Conservation (phyloP, 2,113 vertebrate genomes). For the Ia io region DNA sequence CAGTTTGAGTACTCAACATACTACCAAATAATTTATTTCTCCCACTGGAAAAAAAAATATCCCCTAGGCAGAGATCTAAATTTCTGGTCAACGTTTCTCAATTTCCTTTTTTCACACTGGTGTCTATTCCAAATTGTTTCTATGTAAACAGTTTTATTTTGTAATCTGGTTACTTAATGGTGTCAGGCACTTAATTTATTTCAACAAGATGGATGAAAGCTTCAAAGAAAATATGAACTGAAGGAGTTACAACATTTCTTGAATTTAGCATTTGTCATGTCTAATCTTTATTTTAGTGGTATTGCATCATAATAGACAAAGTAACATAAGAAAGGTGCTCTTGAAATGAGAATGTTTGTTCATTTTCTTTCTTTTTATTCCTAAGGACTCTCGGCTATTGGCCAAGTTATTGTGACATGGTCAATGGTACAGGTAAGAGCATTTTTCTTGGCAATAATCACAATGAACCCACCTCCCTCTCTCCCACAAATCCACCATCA, state of each 20-base stretch:
- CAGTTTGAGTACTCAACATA: not conserved
- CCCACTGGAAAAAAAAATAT: not conserved
- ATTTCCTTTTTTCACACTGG: not conserved
- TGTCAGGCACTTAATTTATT: not conserved
- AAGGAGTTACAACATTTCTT: conserved; percentile 2
- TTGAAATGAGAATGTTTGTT: conserved; percentile 15
- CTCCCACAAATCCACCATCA: not conserved
- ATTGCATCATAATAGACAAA: not conserved
- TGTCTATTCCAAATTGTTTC: not conserved
- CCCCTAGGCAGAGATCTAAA: not conserved
- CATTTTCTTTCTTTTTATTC: conserved; percentile 30
- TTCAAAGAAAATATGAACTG: not conserved
- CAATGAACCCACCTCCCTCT: not conserved
- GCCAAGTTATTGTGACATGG: conserved; percentile 90
- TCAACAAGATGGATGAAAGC: not conserved
- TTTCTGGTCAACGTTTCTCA: not conserved
- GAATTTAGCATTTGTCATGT: not conserved
- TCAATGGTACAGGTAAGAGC: conserved; percentile 94
- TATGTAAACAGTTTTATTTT: not conserved
- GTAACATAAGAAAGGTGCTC: not conserved
- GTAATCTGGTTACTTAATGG: not conserved
- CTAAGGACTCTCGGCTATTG: conserved; percentile 88
- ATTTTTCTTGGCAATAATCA: conserved; percentile 13
- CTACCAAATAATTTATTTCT: not conserved
- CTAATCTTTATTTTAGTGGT: not conserved